phyloP scores from a whole-genome alignment of 1,140 invertebrate species.

The Theocolax elegans region DNA sequence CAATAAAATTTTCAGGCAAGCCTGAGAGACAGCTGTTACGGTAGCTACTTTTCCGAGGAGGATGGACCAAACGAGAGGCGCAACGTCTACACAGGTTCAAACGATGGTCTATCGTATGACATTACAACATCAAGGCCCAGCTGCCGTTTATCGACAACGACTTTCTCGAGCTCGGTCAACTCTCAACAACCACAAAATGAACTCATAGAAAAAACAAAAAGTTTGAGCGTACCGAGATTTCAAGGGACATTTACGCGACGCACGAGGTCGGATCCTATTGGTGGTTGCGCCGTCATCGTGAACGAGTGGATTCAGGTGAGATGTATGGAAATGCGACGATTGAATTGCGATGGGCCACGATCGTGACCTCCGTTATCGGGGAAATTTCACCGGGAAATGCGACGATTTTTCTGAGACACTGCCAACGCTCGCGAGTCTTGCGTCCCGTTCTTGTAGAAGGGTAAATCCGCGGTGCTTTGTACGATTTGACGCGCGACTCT shows the following conservation, averaged over 20 bases:
- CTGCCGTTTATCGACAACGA: too few relatives aligned
- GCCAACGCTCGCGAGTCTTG: not conserved
- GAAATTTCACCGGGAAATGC: not conserved
- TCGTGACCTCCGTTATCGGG: not conserved
- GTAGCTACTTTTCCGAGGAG: not conserved
- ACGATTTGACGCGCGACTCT: too few relatives aligned
- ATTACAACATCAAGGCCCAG: too few relatives aligned
- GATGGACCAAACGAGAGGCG: not conserved
- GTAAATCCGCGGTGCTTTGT: not conserved
- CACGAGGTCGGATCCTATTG: not conserved
- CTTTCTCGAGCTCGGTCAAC: too few relatives aligned
- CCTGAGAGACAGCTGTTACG: not conserved
- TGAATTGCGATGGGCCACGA: not conserved
- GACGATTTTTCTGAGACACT: not conserved
- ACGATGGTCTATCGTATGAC: too few relatives aligned
- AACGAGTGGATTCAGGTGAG: conserved; percentile 1
- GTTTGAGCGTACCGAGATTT: too few relatives aligned
- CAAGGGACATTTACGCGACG: too few relatives aligned
- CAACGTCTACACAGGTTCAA: too few relatives aligned
- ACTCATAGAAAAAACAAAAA: too few relatives aligned
- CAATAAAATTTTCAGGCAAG: not conserved
- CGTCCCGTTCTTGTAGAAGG: not conserved
- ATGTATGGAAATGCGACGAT: not conserved
- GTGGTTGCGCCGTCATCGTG: not conserved
- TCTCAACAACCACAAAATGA: too few relatives aligned